Percentiles rank a stretch among this genome's conserved stretches.
Conservation (phyloP, 2,113 vertebrate species). For the Dasyornis broadbenti region DNA sequence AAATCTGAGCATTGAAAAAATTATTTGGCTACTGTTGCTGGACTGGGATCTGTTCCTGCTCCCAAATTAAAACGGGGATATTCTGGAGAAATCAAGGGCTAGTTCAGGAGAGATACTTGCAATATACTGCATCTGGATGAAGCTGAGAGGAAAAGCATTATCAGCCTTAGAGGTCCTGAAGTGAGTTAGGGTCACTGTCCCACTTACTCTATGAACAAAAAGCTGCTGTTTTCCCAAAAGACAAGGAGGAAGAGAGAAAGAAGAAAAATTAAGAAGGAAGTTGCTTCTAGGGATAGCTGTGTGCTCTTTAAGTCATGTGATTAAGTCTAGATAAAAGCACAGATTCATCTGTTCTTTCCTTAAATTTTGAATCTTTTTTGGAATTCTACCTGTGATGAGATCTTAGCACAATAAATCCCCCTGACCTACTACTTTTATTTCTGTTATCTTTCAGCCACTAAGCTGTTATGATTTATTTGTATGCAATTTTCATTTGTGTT, state of each 20-base stretch:
- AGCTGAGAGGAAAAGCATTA: not conserved
- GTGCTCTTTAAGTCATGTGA: not conserved
- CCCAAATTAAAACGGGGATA: not conserved
- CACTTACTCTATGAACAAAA: not conserved
- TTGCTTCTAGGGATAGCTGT: not conserved
- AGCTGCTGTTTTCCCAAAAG: not conserved
- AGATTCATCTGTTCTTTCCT: not conserved
- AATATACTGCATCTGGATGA: not conserved
- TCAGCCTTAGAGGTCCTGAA: not conserved
- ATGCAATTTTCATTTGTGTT: not conserved
- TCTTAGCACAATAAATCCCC: not conserved
- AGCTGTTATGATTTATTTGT: rapidly evolving
- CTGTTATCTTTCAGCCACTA: not conserved
- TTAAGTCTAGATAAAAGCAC: not conserved
- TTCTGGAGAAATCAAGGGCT: not conserved
- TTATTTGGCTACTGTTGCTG: not conserved
- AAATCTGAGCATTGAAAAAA: not conserved
- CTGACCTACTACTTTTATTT: not conserved
- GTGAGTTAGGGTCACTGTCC: not conserved
- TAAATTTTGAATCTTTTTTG: not conserved
- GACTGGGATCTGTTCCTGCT: not conserved
- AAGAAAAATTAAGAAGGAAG: not conserved
- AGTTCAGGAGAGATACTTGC: not conserved
- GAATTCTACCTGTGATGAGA: not conserved
- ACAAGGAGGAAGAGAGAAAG: not conserved